Conservation (phyloP, 2,113 vertebrate genomes). For the Sturnus vulgaris region DNA sequence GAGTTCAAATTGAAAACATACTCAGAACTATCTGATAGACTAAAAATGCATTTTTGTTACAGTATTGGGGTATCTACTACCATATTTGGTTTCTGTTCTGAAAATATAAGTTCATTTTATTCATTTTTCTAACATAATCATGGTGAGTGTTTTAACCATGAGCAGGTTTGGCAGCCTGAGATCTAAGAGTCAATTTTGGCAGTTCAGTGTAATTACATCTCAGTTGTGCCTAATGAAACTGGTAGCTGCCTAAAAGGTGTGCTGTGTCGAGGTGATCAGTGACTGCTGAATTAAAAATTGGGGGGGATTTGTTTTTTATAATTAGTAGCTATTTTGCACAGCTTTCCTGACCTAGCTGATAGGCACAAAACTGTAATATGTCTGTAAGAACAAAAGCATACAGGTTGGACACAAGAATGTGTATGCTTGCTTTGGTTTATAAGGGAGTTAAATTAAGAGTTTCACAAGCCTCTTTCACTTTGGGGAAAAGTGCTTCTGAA, state of each 20-base stretch:
- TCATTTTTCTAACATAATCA: fast-evolving
- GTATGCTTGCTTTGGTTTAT: not conserved
- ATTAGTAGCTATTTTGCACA: not conserved
- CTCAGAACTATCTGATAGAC: not conserved
- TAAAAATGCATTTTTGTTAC: not conserved
- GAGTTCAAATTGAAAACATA: not conserved
- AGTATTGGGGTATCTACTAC: not conserved
- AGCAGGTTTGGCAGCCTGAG: not conserved
- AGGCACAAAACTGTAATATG: not conserved
- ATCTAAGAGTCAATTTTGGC: not conserved
- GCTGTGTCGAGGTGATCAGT: not conserved
- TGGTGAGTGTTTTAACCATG: not conserved
- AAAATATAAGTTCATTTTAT: not conserved
- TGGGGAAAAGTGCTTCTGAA: not conserved
- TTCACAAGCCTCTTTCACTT: not conserved
- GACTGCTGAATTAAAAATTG: not conserved
- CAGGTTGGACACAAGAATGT: not conserved
- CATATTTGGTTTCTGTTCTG: not conserved
- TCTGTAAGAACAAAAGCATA: not conserved
- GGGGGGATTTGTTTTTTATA: not conserved
- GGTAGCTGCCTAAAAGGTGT: not conserved
- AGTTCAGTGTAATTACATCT: not conserved
- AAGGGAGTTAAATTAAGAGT: not conserved
- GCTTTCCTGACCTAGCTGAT: not conserved
- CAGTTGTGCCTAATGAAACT: not conserved